Base-by-base conservation (phyloP, 2,113 vertebrate species). In the Rhynchomys soricoides region DNA sequence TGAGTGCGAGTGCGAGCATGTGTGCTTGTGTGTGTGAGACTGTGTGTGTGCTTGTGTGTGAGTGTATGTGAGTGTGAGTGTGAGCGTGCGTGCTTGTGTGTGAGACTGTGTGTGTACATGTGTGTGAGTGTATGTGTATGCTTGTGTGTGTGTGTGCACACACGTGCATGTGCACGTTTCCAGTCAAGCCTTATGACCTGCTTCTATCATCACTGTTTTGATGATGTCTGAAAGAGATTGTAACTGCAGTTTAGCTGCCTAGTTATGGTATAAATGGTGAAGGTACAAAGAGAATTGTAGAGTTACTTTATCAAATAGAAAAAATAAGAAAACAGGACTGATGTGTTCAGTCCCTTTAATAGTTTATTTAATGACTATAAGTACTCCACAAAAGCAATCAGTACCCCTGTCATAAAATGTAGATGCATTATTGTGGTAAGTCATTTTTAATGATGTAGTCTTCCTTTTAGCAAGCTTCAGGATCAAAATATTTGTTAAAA, bases 381-480 rank as follows among this genome's bases (percentile, higher is more conserved):
- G 17, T 70, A 40, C 11, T 85, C 71, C 8, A 43, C 82, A 52
- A 66, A 96, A 75, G 31, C 12, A 40, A 5, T 64, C 59, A 29
- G 19, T 86, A 37, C 0, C 1, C 21, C 34, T 43, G 19, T 73
- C 31, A 4, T 52, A 52, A 90, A 73, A 93, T 55, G 12, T 40
- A 16, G 17, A 13, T 48, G 50, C n/a, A 73, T 90, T 45, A 57
- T 85, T 50, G 50, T 37, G 43, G 21, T 92, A 74, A 95, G 40
- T 90, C 19, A 31, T 50, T 88, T 37, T 81, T 92, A 59, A 92
- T 43, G n/a, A 59, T n/a, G 17, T 13, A n/a, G 16, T 43, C 64
- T 78, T 50, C 55, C 24, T 95, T 66, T 90, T 92, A 91, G 29
- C 93, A 94, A 95, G 48, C 87, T 59, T 55, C 15, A 40, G 37